A percentile compares a stretch with the other conserved stretches of the same genome.
Evolutionary conservation across 2,797 vertebrate genomes (phyloP).

Genomic region (Apogon talboti): DNA sequence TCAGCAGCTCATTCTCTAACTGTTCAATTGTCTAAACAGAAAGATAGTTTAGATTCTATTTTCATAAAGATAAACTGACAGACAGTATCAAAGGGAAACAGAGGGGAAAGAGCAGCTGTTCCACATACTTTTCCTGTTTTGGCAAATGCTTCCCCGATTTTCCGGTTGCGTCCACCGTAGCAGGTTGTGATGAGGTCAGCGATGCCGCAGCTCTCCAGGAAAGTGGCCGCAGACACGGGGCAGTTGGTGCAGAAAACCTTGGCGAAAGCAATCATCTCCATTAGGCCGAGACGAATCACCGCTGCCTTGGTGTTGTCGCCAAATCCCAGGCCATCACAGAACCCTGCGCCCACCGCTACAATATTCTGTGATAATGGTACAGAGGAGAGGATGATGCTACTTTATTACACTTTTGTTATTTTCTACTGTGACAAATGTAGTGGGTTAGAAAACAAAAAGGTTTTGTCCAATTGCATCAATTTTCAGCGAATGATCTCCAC

Average conservation of each 20-base stretch:
- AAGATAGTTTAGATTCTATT: background rate
- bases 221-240: constrained; percentile 86
- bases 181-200: constrained; percentile 98
- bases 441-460: background rate
- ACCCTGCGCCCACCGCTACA: constrained; percentile 95
- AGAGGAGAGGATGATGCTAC: background rate
- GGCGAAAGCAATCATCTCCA: constrained; percentile 97
- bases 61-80: background rate
- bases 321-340: constrained; percentile 95
- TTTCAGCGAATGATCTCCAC: no score
- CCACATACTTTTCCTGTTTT: constrained; percentile 87
- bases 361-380: constrained; percentile 84
- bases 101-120: background rate
- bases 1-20: constrained; percentile 95
- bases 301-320: constrained; percentile 98
- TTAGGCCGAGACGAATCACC: constrained; percentile 94
- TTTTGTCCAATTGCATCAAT: background rate
- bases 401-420: background rate
- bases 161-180: constrained; percentile 96
- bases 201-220: constrained; percentile 96
- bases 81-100: background rate
- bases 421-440: background rate
- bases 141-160: constrained; percentile 93
- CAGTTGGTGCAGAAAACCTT: constrained; percentile 90
- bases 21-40: constrained; percentile 90